Conservation (phyloP, 1,140 invertebrate genomes). For the Conus ventricosus region DNA sequence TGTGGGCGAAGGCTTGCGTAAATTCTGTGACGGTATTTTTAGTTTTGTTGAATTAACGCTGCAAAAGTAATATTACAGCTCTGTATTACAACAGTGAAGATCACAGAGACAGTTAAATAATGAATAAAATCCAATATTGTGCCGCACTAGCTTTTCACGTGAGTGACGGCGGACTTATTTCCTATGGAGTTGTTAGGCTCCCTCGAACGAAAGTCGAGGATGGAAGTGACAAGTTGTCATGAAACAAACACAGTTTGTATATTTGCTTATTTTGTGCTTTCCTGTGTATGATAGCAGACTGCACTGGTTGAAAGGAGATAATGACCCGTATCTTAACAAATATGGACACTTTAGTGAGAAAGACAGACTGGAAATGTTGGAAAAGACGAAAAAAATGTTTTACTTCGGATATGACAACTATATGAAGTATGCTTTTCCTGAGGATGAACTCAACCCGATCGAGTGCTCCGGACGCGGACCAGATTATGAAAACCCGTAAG, state of each 20-base stretch:
- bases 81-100: too few relatives aligned
- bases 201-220: conserved; percentile 19
- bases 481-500: conserved; percentile 81
- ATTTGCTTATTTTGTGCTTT: conserved; percentile 25
- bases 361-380: conserved; percentile 69
- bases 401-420: conserved; percentile 79
- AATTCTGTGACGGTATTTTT: too few relatives aligned
- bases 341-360: conserved; percentile 74
- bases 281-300: conserved; percentile 28
- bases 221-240: conserved; percentile 35
- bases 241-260: conserved; percentile 22
- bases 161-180: background rate
- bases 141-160: conserved; percentile 1
- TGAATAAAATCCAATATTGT: background rate
- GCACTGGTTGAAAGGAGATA: conserved; percentile 67
- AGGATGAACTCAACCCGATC: conserved; percentile 80
- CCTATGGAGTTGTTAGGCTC: background rate
- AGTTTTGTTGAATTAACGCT: too few relatives aligned
- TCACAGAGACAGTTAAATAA: background rate
- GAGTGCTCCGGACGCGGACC: conserved; percentile 79
- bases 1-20: background rate
- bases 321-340: conserved; percentile 74
- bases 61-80: too few relatives aligned
- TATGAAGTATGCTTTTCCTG: conserved; percentile 79
- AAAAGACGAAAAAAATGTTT: conserved; percentile 77